phyloP scores from a whole-genome alignment of 2,888 invertebrate genomes.

The Drosophila kambysellisi region DNA sequence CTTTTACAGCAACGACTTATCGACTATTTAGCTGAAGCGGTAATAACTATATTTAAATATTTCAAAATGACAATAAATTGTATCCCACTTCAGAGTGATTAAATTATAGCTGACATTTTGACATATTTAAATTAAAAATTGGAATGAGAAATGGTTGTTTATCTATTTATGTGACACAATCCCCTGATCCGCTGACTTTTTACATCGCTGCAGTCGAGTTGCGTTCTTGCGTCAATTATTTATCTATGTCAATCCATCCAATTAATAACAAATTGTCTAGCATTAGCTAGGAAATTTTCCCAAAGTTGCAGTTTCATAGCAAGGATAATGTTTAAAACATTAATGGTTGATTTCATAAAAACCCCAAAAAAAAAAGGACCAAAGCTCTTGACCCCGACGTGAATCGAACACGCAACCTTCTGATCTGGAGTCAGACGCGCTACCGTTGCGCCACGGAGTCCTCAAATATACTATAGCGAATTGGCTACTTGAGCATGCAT shows the following conservation, averaged over 20 bases:
- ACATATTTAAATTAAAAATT: background rate
- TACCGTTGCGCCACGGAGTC: slow-evolving; percentile 80
- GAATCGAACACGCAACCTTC: slow-evolving; percentile 81
- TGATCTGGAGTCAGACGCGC: slow-evolving; percentile 80
- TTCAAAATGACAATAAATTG: slow-evolving; percentile 7
- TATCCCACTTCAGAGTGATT: slow-evolving; percentile 8
- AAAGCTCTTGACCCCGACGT: slow-evolving; percentile 71
- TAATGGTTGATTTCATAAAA: background rate
- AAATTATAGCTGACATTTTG: slow-evolving; percentile 9
- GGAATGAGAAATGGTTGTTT: background rate
- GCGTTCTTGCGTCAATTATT: background rate
- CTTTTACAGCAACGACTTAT: background rate
- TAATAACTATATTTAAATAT: background rate
- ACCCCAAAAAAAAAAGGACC: slow-evolving; percentile 1
- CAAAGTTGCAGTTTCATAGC: background rate
- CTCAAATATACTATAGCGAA: background rate
- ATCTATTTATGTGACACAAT: background rate
- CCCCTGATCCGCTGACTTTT: background rate
- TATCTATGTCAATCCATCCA: background rate
- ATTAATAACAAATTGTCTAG: background rate
- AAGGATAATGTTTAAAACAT: background rate
- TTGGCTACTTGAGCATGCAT: slow-evolving; percentile 26
- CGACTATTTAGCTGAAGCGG: too few species aligned
- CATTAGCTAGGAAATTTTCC: background rate
- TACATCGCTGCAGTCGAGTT: background rate